phyloP scores from a whole-genome alignment of 1,140 invertebrate species.

The Anadara kagoshimensis region DNA sequence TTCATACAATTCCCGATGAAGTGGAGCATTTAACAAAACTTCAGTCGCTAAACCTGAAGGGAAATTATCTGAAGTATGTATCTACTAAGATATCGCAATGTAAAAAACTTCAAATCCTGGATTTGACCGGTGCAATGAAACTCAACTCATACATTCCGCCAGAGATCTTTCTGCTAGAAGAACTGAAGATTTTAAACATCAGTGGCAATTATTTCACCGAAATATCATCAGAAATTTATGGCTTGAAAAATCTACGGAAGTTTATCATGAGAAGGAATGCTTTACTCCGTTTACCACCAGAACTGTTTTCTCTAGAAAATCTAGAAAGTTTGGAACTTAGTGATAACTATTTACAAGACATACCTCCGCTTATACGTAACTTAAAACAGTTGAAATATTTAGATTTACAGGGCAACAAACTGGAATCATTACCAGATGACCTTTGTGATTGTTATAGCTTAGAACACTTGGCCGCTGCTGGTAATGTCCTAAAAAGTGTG shows the following conservation, averaged over 20 bases:
- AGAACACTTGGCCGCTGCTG: conserved; percentile 47
- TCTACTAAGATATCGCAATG: conserved; percentile 58
- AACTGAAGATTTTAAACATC: conserved; percentile 61
- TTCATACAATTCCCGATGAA: conserved; percentile 60
- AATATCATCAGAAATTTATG: conserved; percentile 60
- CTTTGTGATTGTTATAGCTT: conserved; percentile 57
- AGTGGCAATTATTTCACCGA: conserved; percentile 68
- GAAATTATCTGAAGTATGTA: conserved; percentile 62
- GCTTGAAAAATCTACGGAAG: conserved; percentile 58
- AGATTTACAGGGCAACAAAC: conserved; percentile 57
- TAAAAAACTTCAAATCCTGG: conserved; percentile 51
- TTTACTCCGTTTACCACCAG: conserved; percentile 59
- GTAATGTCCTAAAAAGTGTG: conserved; percentile 55
- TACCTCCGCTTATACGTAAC: conserved; percentile 54
- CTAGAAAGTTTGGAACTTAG: conserved; percentile 64
- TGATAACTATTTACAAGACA: conserved; percentile 65
- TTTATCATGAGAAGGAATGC: conserved; percentile 67
- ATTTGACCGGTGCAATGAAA: conserved; percentile 65
- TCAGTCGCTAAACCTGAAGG: conserved; percentile 56
- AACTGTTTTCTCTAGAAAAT: conserved; percentile 62
- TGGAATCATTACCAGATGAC: conserved; percentile 59
- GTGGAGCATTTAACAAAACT: conserved; percentile 60
- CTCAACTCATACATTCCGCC: conserved; percentile 61
- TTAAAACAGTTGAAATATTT: conserved; percentile 58
- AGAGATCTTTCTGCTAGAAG: conserved; percentile 58